These are phyloP conservation scores for Bradypodion pumilum DNA, from an alignment of 2,797 vertebrate genomes.

Conservation along the genomic window DNA sequence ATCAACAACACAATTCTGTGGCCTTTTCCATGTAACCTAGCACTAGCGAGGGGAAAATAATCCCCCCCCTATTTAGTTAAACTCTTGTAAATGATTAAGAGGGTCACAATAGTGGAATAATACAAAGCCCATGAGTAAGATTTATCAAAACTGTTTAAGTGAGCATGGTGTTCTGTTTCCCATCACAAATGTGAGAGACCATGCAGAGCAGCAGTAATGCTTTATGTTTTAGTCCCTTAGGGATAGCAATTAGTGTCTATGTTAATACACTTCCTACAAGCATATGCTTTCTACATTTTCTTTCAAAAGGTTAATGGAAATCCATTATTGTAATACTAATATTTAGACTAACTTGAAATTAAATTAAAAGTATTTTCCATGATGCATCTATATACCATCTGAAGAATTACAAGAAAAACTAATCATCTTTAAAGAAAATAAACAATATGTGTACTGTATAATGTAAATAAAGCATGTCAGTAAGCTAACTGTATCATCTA, in stretches of 20 bases:
- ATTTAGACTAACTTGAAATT: neutral
- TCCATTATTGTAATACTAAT: neutral
- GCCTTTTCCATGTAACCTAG: neutral
- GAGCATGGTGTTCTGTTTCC: slow-evolving; percentile 32
- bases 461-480: slow-evolving; percentile 31
- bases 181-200: slow-evolving; percentile 24
- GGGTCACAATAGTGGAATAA: slow-evolving; percentile 14
- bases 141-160: slow-evolving; percentile 27
- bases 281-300: neutral
- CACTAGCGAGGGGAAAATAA: neutral
- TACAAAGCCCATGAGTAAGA: slow-evolving; percentile 18
- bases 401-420: slow-evolving; percentile 13
- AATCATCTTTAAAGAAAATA: neutral
- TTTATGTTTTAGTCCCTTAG: slow-evolving; percentile 26
- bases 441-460: slow-evolving; percentile 9
- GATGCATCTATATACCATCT: slow-evolving; percentile 14
- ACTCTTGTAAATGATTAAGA: slow-evolving; percentile 5
- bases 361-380: neutral
- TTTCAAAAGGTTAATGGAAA: neutral
- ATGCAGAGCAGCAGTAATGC: slow-evolving; percentile 20
- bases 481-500: neutral
- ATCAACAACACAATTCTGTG: neutral
- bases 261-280: neutral
- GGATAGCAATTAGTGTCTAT: slow-evolving; percentile 13
- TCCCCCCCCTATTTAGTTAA: neutral